Base-by-base conservation (phyloP, 2,113 vertebrate species). In the Eulemur rufifrons region DNA sequence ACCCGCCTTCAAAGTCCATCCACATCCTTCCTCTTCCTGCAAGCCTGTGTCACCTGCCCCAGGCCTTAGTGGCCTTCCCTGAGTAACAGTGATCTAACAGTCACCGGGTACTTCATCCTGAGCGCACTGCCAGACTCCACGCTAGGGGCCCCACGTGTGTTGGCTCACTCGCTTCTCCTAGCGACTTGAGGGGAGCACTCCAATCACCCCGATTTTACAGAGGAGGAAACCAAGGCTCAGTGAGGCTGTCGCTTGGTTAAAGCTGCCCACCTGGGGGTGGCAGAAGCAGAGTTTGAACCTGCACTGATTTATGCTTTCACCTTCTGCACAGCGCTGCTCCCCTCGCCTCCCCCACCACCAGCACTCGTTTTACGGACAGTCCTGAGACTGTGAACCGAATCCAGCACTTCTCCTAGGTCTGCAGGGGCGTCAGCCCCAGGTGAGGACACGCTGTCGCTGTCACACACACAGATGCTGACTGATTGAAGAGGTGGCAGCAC, bases 361-460 rank as follows among this genome's bases (percentile, higher is more conserved):
- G 42, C 64, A 83, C 54, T 6, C 7, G 42, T 39, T 63, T 73
- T 77, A 64, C 6, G 2, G 20, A 29, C 11, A 81, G 2, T n/a
- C 20, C 54, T 39, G 34, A 91, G 71, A 34, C 77, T 9, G 12
- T 3, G 32, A 47, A 47, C 5, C 27, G 66, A 88, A 78, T 23
- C 66, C 17, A 74, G 52, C 34, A 64, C 37, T 56, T n/a, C 8
- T 80, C 52, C 56, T 52, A 14, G 1, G 18, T 45, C 61, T 87
- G 34, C 39, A 82, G 66, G 61, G 54, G n/a, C 20, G 7, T 27
- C 56, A 8, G 47, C 81, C n/a, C 23, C 52, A 4, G 37, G 23
- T 25, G 25, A 42, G 69, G 76, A 71, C 23, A 34, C 0, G 1
- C 9, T 13, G 9, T 27, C 11, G 3, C n/a, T 23, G 56, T 23